These are phyloP conservation scores for Trachelus tabidus DNA, from an alignment of 2,888 invertebrate genomes.

Conservation along the genomic window DNA sequence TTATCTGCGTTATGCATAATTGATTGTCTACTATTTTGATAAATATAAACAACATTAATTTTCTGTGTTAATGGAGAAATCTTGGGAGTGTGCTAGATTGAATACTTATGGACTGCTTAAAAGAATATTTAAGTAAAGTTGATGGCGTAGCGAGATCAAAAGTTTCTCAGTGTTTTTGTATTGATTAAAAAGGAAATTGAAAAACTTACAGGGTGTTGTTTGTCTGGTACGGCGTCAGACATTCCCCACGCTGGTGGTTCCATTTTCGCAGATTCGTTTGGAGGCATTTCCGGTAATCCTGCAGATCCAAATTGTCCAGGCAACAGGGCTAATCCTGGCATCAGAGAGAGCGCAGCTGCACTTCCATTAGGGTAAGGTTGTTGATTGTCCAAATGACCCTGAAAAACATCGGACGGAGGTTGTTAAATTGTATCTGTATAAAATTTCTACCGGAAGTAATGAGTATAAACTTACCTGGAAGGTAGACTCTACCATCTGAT, in stretches of 20 bases:
- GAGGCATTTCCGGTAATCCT: constrained; percentile 53
- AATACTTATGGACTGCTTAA: background rate
- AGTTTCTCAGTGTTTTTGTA: too few species aligned
- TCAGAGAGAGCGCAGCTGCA: constrained; percentile 54
- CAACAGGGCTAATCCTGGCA: constrained; percentile 56
- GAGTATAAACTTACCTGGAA: constrained; percentile 59
- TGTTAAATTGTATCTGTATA: background rate
- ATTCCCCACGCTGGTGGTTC: constrained; percentile 60
- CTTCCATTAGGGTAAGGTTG: constrained; percentile 62
- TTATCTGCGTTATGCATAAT: background rate
- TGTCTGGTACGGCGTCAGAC: constrained; percentile 59
- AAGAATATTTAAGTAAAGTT: too few species aligned
- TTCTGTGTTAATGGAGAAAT: background rate
- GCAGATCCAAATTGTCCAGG: constrained; percentile 57
- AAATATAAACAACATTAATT: background rate
- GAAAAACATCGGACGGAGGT: background rate
- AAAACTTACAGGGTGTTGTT: constrained; percentile 57
- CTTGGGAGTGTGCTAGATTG: background rate
- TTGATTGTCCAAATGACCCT: constrained; percentile 61
- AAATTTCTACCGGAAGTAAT: background rate
- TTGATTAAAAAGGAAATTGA: background rate
- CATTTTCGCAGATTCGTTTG: constrained; percentile 55
- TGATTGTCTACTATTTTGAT: background rate
- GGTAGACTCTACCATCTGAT: constrained; percentile 66
- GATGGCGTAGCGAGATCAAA: too few species aligned